These are phyloP conservation scores for Pollicipes pollicipes DNA, from an alignment of 1,140 invertebrate genomes.

Conservation along the genomic window DNA sequence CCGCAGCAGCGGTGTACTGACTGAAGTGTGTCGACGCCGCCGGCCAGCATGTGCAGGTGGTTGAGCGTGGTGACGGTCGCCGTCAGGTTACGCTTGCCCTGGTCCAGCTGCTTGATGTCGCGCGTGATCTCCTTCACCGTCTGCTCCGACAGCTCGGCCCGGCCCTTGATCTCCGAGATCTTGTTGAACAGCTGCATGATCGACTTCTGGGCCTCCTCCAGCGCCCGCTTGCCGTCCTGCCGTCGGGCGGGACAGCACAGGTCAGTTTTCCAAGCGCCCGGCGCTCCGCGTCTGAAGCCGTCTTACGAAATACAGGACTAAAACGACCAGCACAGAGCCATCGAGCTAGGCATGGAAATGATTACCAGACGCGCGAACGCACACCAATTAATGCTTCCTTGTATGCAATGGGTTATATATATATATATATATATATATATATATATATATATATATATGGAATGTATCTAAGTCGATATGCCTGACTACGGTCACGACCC, in stretches of 20 bases:
- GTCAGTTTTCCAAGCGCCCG: not conserved
- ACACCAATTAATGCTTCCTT: too few relatives aligned
- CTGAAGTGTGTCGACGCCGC: slow-evolving; percentile 77
- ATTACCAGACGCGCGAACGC: too few relatives aligned
- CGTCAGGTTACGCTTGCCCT: slow-evolving; percentile 94
- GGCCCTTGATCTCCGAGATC: slow-evolving; percentile 59
- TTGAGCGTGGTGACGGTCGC: slow-evolving; percentile 93
- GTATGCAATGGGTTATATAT: too few relatives aligned
- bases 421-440: slow-evolving; percentile 6
- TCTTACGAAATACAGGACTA: too few relatives aligned
- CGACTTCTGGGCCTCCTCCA: slow-evolving; percentile 33
- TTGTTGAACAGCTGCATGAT: slow-evolving; percentile 35
- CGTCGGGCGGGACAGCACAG: not conserved
- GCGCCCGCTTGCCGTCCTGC: slow-evolving; percentile 8
- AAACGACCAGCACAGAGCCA: too few relatives aligned
- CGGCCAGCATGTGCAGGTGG: slow-evolving; percentile 94
- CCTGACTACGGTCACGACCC: too few relatives aligned
- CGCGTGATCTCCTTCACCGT: slow-evolving; percentile 95
- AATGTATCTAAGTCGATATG: too few relatives aligned
- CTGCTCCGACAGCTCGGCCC: slow-evolving; percentile 87
- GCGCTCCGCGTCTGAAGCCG: too few relatives aligned
- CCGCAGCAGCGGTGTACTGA: slow-evolving; percentile 24
- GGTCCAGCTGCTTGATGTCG: slow-evolving; percentile 95
- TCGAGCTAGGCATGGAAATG: too few relatives aligned
- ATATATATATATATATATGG: not conserved